A percentile compares a stretch with the other conserved stretches of the same genome.
These are phyloP conservation scores for Pterois miles DNA, from an alignment of 2,797 vertebrate genomes.

Conservation along the genomic window DNA sequence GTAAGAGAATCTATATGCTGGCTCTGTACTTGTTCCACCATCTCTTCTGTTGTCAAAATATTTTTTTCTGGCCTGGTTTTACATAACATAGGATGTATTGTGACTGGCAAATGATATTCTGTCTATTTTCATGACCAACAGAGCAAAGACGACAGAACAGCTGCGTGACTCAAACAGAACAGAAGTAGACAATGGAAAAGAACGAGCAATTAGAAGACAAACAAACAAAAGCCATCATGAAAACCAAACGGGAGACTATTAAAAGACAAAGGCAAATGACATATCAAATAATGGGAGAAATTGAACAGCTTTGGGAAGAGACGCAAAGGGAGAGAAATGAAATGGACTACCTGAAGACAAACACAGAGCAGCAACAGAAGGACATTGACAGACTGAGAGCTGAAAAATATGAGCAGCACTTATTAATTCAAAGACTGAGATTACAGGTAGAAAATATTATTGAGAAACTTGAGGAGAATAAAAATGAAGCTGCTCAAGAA, in stretches of 20 bases:
- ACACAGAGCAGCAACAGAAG: conserved; percentile 59
- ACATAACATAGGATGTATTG: not conserved
- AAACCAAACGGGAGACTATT: conserved; percentile 54
- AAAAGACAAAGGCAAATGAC: conserved; percentile 58
- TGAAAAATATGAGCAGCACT: conserved; percentile 60
- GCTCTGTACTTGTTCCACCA: not conserved
- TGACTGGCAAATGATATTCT: not conserved
- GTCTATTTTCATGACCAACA: conserved; percentile 43
- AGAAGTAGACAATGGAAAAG: conserved; percentile 31
- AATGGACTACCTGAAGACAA: conserved; percentile 52
- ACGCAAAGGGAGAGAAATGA: conserved; percentile 55
- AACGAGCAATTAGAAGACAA: conserved; percentile 36
- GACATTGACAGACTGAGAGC: conserved; percentile 51
- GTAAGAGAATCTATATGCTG: not conserved
- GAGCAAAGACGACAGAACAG: conserved; percentile 59
- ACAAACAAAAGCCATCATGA: conserved; percentile 18
- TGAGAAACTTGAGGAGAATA: conserved; percentile 46
- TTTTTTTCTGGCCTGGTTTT: not conserved
- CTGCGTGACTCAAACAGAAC: conserved; percentile 59
- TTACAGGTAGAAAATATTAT: conserved; percentile 37
- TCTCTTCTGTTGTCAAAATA: not conserved
- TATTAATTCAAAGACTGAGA: conserved; percentile 44
- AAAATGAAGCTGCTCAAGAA: conserved; percentile 55
- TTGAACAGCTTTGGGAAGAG: conserved; percentile 62
- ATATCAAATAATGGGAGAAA: conserved; percentile 57